Evolutionary conservation across 2,888 invertebrate genomes (phyloP).

Genomic region (Stictocephala bisonia): DNA sequence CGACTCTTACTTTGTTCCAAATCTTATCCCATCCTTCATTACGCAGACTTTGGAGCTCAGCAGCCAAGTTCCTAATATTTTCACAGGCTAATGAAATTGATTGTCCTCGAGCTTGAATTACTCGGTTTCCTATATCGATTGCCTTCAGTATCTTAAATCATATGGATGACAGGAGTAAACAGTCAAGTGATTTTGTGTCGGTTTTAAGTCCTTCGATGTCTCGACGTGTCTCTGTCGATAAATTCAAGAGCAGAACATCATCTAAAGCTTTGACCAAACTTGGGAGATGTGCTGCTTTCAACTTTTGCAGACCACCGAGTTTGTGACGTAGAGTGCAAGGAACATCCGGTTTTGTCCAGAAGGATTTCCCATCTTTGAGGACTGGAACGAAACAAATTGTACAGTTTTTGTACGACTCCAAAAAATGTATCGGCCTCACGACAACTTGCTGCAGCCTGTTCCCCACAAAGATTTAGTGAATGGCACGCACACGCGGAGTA

Average conservation of each 20-base stretch:
- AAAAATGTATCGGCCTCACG: too few species aligned
- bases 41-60: background rate
- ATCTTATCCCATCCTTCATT: constrained; percentile 19
- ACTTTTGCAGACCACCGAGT: constrained; percentile 29
- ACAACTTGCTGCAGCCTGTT: too few species aligned
- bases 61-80: constrained; percentile 8
- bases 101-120: constrained; percentile 8
- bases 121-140: constrained; percentile 28
- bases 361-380: constrained; percentile 50
- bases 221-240: constrained; percentile 10
- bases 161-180: constrained; percentile 15
- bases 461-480: too few species aligned
- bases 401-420: too few species aligned
- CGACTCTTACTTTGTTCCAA: background rate
- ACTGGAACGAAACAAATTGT: constrained; percentile 46
- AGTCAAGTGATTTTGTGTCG: constrained; percentile 20
- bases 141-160: constrained; percentile 27
- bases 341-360: constrained; percentile 16
- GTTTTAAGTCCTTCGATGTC: constrained; percentile 33
- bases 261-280: constrained; percentile 29
- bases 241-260: constrained; percentile 10
- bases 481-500: too few species aligned
- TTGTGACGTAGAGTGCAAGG: constrained; percentile 32
- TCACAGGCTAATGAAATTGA: background rate
- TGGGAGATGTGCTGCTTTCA: constrained; percentile 29